A percentile compares a stretch with the other conserved stretches of the same genome.
Evolutionary conservation across 2,888 invertebrate species (phyloP).

Genomic region (Elgonia sp.): DNA sequence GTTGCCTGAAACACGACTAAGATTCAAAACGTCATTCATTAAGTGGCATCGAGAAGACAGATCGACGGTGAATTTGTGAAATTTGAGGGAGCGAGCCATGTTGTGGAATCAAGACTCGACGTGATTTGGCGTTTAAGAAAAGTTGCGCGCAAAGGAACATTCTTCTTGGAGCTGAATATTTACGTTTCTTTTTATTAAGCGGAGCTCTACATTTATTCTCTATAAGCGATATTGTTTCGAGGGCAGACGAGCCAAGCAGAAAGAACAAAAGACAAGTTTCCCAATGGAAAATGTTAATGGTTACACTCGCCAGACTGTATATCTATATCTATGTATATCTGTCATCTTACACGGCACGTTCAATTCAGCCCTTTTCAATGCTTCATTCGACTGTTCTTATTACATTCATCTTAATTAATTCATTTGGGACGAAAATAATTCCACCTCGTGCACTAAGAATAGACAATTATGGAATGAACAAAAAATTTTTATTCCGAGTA

Average conservation of each 20-base stretch:
- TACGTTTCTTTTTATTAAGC: slow-evolving; percentile 73
- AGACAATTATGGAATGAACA: slow-evolving; percentile 20
- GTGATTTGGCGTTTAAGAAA: slow-evolving; percentile 69
- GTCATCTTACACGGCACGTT: slow-evolving; percentile 57
- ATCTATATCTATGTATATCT: slow-evolving; percentile 47
- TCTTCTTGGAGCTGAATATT: slow-evolving; percentile 63
- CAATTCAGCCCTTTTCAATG: slow-evolving; percentile 62
- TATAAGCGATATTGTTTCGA: slow-evolving; percentile 72
- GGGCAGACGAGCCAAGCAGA: slow-evolving; percentile 64
- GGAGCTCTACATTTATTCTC: slow-evolving; percentile 69
- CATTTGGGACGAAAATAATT: slow-evolving; percentile 72
- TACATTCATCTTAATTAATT: slow-evolving; percentile 70
- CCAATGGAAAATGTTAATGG: slow-evolving; percentile 75
- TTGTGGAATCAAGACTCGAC: slow-evolving; percentile 40
- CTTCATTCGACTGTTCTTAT: slow-evolving; percentile 64
- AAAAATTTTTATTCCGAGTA: background rate
- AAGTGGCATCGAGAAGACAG: slow-evolving; percentile 25
- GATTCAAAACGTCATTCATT: slow-evolving; percentile 45
- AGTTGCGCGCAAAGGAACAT: slow-evolving; percentile 61
- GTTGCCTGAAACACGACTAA: slow-evolving; percentile 44
- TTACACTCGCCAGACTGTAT: slow-evolving; percentile 40
- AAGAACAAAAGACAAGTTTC: slow-evolving; percentile 71
- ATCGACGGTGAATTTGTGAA: slow-evolving; percentile 28
- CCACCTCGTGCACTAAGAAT: slow-evolving; percentile 3
- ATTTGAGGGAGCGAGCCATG: slow-evolving; percentile 23